Percentiles rank a stretch among this genome's conserved stretches.
These are phyloP conservation scores for Helostoma temminkii DNA, from an alignment of 2,797 vertebrate species.

Conservation along the genomic window DNA sequence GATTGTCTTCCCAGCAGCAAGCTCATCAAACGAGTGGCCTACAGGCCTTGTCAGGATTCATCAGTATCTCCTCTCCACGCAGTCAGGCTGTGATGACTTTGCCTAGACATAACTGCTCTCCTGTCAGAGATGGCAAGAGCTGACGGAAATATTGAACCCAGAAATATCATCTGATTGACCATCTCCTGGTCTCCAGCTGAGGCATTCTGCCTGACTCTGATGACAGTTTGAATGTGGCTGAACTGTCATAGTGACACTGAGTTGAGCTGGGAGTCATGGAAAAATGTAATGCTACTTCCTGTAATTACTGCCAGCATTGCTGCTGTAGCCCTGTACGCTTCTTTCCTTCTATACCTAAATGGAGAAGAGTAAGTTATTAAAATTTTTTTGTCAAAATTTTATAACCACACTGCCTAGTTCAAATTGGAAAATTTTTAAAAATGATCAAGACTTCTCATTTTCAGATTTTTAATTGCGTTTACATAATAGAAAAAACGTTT, in stretches of 20 bases:
- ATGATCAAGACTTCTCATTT: too few relatives aligned
- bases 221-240: constrained; percentile 19
- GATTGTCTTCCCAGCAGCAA: constrained; percentile 48
- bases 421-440: too few relatives aligned
- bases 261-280: constrained; percentile 13
- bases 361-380: not conserved
- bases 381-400: not conserved
- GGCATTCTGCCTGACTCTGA: constrained; percentile 32
- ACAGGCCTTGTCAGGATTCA: constrained; percentile 66
- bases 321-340: constrained; percentile 1
- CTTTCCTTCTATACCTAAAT: not conserved
- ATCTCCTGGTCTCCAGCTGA: constrained; percentile 46
- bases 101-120: constrained; percentile 56
- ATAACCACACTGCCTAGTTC: too few relatives aligned
- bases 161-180: constrained; percentile 58
- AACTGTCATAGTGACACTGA: constrained; percentile 38
- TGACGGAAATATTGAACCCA: constrained; percentile 57
- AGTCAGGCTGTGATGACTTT: constrained; percentile 52
- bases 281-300: constrained; percentile 28
- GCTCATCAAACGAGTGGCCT: constrained; percentile 60
- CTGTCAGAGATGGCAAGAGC: constrained; percentile 27
- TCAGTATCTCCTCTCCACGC: constrained; percentile 58
- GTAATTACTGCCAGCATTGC: constrained; percentile 9
- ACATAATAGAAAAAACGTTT: too few relatives aligned
- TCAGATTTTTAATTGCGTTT: too few relatives aligned